A percentile compares a stretch with the other conserved stretches of the same genome.
These are phyloP conservation scores for Pluvialis apricaria DNA, from an alignment of 2,113 vertebrate genomes.

Conservation along the genomic window DNA sequence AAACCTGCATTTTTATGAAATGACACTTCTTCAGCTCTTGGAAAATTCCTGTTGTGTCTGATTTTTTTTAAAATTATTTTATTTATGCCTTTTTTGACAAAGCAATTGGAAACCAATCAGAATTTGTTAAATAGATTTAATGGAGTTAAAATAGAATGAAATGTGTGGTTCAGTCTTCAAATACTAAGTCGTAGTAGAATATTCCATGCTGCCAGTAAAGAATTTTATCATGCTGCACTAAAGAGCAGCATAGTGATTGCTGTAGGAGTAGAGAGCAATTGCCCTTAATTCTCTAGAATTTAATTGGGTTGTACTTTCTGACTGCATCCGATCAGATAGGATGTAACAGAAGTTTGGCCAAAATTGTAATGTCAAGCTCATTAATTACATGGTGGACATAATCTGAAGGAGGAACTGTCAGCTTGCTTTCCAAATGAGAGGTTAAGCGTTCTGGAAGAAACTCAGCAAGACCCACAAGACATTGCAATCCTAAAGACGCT, in stretches of 20 bases:
- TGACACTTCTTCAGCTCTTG: not conserved
- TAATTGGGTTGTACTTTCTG: not conserved
- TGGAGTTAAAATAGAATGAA: not conserved
- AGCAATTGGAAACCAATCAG: not conserved
- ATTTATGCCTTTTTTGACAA: not conserved
- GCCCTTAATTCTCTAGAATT: not conserved
- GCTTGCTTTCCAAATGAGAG: not conserved
- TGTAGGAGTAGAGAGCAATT: not conserved
- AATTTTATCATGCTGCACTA: not conserved
- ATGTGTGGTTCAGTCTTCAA: not conserved
- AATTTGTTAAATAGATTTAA: not conserved
- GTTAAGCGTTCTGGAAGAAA: not conserved
- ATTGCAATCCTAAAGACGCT: not conserved
- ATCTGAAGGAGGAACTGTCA: not conserved
- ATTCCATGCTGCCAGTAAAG: not conserved
- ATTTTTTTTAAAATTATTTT: not conserved
- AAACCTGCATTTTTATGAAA: not conserved
- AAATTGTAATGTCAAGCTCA: not conserved
- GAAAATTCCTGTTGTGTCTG: not conserved
- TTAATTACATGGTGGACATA: not conserved
- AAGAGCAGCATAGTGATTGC: not conserved
- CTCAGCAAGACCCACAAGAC: not conserved
- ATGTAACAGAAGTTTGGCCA: not conserved
- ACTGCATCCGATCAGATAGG: not conserved
- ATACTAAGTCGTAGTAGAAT: not conserved